Base-by-base conservation (phyloP, 2,888 invertebrate species). In the Cantharis flavilabris region DNA sequence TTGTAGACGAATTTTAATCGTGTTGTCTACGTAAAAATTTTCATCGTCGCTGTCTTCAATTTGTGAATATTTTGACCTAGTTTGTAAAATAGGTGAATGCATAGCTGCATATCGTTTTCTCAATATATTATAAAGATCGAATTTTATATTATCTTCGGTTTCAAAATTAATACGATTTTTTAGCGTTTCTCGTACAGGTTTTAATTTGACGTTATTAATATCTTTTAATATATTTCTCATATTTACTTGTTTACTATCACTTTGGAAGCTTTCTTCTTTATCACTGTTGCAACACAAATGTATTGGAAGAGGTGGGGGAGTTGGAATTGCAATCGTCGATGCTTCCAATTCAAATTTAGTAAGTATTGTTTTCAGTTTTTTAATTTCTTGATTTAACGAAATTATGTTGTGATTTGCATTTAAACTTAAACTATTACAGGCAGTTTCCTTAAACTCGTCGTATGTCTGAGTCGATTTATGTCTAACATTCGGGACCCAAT, bases 401-500 rank as follows among this genome's bases (percentile, higher is more conserved):
- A 23, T 23, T 65, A 23, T 23, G 1, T 65, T 20, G n/a, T 13
- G 10, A n/a, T 65, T 65, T 9, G 13, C n/a, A n/a, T 49, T 33
- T 33, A 4, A 13, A 65, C 9, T 5, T 23, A 65, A 20, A 65
- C 49, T n/a, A n/a, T 49, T n/a, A 7, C n/a, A 23, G 65, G 23
- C 13, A 23, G 9, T 23, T 23, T 20, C 16, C 0, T 16, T 28
- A 16, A 69, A 23, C 11, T 30, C 72, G 30, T 71, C 71, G 13
- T 33, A 23, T 18, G 70, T 49, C 63, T 72, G 69, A 62, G 16
- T 33, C 10, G 75, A 67, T 23, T 75, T 63, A 30, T 70, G 30
- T 18, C 76, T 74, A 18, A 78, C 64, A 75, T 80, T 77, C 69
- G 75, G 71, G 11, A 75, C 74, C 26, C 71, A 80, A 73, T 77